These are phyloP conservation scores for Dolichotis patagonum DNA, from an alignment of 2,113 vertebrate genomes.

Conservation along the genomic window DNA sequence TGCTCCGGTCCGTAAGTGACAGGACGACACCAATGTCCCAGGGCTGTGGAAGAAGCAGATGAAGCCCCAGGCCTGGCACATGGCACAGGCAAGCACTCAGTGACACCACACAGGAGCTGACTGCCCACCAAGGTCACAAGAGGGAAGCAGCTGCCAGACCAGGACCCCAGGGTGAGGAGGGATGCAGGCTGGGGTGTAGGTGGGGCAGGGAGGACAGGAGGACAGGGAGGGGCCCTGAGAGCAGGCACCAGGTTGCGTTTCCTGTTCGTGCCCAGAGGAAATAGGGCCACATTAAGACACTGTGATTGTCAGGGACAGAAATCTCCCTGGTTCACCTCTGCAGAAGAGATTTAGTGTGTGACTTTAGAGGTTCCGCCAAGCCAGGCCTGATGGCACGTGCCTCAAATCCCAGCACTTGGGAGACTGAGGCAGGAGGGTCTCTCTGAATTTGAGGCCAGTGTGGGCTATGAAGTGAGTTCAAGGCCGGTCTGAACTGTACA, in stretches of 20 bases:
- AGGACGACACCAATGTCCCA: not conserved
- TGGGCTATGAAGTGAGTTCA: no score
- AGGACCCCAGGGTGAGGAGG: rapidly evolving
- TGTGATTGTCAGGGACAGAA: not conserved
- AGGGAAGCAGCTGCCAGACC: not conserved
- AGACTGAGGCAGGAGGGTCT: no score
- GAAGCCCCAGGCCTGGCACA: not conserved
- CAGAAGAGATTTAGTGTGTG: not conserved
- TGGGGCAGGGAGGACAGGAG: not conserved
- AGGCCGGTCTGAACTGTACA: no score
- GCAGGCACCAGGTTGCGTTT: not conserved
- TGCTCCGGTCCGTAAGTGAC: not conserved
- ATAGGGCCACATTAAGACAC: not conserved
- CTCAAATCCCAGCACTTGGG: not conserved
- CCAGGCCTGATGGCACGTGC: no score
- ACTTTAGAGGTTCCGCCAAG: not conserved
- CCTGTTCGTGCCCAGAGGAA: not conserved
- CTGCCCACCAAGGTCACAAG: not conserved
- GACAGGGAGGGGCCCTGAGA: no score
- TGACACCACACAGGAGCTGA: not conserved
- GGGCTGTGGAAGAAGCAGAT: not conserved
- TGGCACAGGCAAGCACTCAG: not conserved
- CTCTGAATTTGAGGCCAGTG: no score
- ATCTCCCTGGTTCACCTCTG: not conserved
- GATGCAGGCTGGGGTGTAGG: not conserved